Base-by-base conservation (phyloP, 2,113 vertebrate genomes). In the Saccopteryx bilineata region DNA sequence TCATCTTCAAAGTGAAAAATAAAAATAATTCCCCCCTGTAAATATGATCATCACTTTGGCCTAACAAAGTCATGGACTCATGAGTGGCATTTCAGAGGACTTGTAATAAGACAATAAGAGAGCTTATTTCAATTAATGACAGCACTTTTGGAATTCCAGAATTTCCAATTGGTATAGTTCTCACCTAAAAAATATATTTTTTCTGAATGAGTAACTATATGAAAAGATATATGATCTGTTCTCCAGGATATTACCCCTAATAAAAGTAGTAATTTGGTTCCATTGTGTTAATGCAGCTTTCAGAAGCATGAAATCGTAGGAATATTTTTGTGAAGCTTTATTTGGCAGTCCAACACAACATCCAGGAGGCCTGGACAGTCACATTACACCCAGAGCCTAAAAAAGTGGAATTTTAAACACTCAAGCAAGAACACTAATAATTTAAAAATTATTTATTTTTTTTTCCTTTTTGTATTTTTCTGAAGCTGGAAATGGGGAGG, bases 1-100 rank as follows among this genome's bases (percentile, higher is more conserved):
- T 12, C 19, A 87, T 92, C 31, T 80, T 68, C 50, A 74, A 85
- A 79, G 71, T 85, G 31, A 54, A 83, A 94, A 87, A 69, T 66
- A 78, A 46, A 26, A 91, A 52, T n/a, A 2, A 60, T 26, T 69
- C 1, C 6, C 3, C 31, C n/a, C n/a, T n/a, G n/a, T 9, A 63
- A 78, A 46, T 54, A 19, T 61, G 28, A 50, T 75, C 18, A 76
- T 52, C 31, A n/a, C 24, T 54, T 33, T 79, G 14, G 28, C 8
- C 63, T 90, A 18, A 24, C 56, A 61, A 85, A 90, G n/a, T 3
- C 33, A 60, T 26, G 46, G 18, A 60, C 4, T 83, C 19, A 33
- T 23, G 9, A 78, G 61, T 3, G 28, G n/a, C 17, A 60, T n/a
- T 68, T 39, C 50, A 60, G n/a, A 94, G 14, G 3, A 63, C 58